Conservation (phyloP, 2,888 invertebrate species). For the Leucoptera coffeella region DNA sequence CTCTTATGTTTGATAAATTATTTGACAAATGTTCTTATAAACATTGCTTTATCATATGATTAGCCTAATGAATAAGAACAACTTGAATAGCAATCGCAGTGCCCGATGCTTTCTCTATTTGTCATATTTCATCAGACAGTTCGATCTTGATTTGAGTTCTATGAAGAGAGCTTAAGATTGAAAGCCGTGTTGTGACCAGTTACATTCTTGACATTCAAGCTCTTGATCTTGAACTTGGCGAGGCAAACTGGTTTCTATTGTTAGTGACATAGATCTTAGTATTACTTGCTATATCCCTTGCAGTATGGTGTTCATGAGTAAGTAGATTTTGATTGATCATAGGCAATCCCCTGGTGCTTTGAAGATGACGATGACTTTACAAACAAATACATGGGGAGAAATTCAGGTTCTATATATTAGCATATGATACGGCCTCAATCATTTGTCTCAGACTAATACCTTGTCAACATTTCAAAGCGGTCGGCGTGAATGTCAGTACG, state of each 20-base stretch:
- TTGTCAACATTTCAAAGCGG: constrained; percentile 24
- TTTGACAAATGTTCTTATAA: constrained; percentile 12
- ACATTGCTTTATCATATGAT: constrained; percentile 12
- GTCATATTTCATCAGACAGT: too few species aligned
- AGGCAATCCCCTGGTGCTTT: constrained; percentile 19
- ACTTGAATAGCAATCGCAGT: constrained; percentile 6
- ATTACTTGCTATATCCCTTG: too few species aligned
- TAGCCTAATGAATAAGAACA: constrained; percentile 12
- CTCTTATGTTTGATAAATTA: constrained; percentile 9
- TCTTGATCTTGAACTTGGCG: constrained; percentile 14
- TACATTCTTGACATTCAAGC: too few species aligned
- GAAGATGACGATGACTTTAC: constrained; percentile 39
- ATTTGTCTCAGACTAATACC: constrained; percentile 28
- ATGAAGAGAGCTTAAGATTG: too few species aligned
- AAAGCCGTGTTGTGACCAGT: too few species aligned
- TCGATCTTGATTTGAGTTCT: too few species aligned
- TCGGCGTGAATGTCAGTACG: constrained; percentile 25
- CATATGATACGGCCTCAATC: constrained; percentile 15
- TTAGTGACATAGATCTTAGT: too few species aligned
- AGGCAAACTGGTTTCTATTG: constrained; percentile 11
- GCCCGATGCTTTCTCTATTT: too few species aligned
- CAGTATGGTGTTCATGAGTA: too few species aligned
- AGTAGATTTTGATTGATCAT: constrained; percentile 29
- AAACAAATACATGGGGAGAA: constrained; percentile 33
- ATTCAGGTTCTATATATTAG: constrained; percentile 13